phyloP scores from a whole-genome alignment of 2,797 vertebrate genomes.

The Euthynnus affinis region DNA sequence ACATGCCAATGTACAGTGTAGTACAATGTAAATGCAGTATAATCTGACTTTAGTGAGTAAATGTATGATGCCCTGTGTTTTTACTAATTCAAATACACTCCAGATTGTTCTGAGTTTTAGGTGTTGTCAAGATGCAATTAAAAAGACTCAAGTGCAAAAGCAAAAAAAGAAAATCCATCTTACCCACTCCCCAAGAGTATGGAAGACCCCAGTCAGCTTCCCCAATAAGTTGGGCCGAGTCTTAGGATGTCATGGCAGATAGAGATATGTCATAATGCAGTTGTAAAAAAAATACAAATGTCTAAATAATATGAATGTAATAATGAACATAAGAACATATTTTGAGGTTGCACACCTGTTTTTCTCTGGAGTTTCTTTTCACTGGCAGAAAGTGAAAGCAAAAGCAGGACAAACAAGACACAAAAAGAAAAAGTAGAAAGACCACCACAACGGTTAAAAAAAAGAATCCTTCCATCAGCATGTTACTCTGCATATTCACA shows the following conservation, averaged over 20 bases:
- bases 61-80: not conserved
- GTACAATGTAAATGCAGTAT: not conserved
- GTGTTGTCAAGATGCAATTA: conserved; percentile 24
- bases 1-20: not conserved
- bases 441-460: not conserved
- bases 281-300: not conserved
- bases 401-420: conserved; percentile 1
- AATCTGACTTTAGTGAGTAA: not conserved
- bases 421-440: conserved; percentile 6
- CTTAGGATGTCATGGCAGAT: conserved; percentile 59
- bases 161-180: conserved; percentile 53
- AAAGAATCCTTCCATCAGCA: not conserved
- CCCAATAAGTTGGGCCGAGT: conserved; percentile 72
- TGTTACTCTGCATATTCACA: not conserved
- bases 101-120: not conserved
- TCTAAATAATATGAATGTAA: not conserved
- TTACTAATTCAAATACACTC: not conserved
- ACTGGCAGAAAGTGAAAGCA: conserved; percentile 59
- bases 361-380: conserved; percentile 64
- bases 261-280: not conserved
- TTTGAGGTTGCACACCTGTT: conserved; percentile 67
- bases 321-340: not conserved
- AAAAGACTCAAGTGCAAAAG: conserved; percentile 4
- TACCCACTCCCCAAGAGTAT: conserved; percentile 81
- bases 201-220: conserved; percentile 80